Evolutionary conservation across 2,888 invertebrate species (phyloP).

Genomic region (Ophion ventricosus): DNA sequence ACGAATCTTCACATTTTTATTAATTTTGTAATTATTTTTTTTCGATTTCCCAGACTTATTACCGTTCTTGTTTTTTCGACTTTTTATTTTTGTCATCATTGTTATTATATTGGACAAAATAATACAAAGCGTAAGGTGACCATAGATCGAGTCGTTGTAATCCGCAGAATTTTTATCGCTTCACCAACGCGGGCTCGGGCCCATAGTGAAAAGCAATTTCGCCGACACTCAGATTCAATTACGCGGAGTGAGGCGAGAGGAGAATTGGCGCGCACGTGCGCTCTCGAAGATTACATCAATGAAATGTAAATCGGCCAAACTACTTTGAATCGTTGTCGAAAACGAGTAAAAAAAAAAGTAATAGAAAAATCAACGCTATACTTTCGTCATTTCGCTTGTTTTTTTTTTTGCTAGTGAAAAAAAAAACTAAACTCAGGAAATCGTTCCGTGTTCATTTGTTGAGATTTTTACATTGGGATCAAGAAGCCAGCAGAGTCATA

Average conservation of each 20-base stretch:
- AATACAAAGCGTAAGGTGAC: not conserved
- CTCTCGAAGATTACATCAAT: constrained; percentile 39
- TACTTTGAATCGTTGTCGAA: constrained; percentile 37
- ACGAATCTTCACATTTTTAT: not conserved
- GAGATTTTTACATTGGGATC: not conserved
- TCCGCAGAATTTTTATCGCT: constrained; percentile 26
- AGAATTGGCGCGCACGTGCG: constrained; percentile 26
- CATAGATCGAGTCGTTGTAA: constrained; percentile 25
- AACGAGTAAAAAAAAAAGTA: constrained; percentile 11
- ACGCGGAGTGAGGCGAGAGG: constrained; percentile 20
- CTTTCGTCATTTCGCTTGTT: not conserved
- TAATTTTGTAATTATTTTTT: not conserved
- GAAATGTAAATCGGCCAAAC: constrained; percentile 40
- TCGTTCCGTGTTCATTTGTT: no score
- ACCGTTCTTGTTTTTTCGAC: not conserved
- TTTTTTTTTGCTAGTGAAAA: not conserved
- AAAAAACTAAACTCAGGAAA: not conserved
- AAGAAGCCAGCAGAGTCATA: no score
- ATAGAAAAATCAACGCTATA: not conserved
- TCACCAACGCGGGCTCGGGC: not conserved
- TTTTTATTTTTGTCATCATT: not conserved
- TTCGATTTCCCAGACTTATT: not conserved
- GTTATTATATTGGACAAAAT: not conserved
- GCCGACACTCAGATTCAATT: constrained; percentile 43
- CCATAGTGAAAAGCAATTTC: constrained; percentile 39